Conservation (phyloP, 2,113 vertebrate species). For the Poicephalus meyeri region DNA sequence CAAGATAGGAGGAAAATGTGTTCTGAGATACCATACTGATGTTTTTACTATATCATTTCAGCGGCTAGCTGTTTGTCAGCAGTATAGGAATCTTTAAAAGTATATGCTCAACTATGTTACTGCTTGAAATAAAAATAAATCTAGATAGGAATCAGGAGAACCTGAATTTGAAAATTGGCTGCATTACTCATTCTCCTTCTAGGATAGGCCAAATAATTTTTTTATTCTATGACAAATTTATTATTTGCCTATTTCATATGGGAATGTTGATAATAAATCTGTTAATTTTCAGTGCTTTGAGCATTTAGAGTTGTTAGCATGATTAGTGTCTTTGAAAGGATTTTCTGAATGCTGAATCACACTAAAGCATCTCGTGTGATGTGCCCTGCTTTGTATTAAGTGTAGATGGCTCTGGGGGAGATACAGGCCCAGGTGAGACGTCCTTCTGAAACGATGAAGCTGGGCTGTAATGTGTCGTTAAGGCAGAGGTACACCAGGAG, state of each 20-base stretch:
- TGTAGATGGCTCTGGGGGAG: background rate
- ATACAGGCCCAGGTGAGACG: fast-evolving
- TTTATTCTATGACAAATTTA: background rate
- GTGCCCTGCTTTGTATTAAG: background rate
- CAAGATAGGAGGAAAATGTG: background rate
- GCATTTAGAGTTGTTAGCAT: background rate
- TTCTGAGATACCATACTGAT: background rate
- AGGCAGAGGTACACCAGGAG: background rate
- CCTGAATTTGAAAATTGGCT: background rate
- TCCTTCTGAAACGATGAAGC: background rate
- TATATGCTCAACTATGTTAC: background rate
- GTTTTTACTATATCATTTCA: background rate
- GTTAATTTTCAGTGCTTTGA: background rate
- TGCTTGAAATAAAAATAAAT: background rate
- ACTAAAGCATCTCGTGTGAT: background rate
- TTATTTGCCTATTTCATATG: background rate
- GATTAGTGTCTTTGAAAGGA: background rate
- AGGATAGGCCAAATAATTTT: background rate
- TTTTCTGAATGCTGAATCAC: background rate
- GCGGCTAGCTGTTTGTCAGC: background rate
- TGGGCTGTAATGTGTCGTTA: background rate
- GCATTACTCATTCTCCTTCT: background rate
- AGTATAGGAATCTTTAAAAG: background rate
- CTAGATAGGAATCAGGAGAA: background rate
- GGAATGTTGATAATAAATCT: background rate